Evolutionary conservation across 2,113 vertebrate species (phyloP).

Genomic region (Hyla sarda): DNA sequence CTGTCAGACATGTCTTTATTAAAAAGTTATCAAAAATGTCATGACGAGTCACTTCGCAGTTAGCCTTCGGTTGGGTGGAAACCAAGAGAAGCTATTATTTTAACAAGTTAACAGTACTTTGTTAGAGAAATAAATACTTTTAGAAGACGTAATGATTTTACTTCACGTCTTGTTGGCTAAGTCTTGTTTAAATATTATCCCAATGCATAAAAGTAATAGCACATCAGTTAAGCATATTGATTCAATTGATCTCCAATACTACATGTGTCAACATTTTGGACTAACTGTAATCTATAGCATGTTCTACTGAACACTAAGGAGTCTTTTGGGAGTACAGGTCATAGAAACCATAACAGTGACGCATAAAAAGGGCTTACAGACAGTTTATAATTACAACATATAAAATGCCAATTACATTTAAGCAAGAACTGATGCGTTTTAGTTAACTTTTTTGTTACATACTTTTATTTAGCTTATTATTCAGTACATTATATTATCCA

Average conservation of each 20-base stretch:
- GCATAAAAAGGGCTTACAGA: slow-evolving; percentile 17
- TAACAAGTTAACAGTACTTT: background rate
- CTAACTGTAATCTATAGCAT: slow-evolving; percentile 38
- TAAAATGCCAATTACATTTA: slow-evolving; percentile 10
- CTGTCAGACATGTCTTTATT: background rate
- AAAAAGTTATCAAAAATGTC: background rate
- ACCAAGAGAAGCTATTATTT: background rate
- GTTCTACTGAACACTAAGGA: slow-evolving; percentile 24
- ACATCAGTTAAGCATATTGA: slow-evolving; percentile 44
- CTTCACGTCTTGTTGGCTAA: slow-evolving; percentile 23
- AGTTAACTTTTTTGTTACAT: background rate
- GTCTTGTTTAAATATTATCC: slow-evolving; percentile 44
- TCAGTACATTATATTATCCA: too few relatives aligned
- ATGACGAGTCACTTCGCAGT: background rate
- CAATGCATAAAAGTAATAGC: slow-evolving; percentile 42
- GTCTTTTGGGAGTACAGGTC: slow-evolving; percentile 19
- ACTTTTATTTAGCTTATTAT: too few relatives aligned
- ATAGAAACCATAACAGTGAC: slow-evolving; percentile 8
- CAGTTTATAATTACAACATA: slow-evolving; percentile 9
- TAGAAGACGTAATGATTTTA: slow-evolving; percentile 37
- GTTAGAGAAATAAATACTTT: background rate
- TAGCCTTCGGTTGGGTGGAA: background rate
- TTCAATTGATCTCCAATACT: slow-evolving; percentile 41
- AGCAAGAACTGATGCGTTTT: background rate
- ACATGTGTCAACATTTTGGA: slow-evolving; percentile 38